Evolutionary conservation across 2,888 invertebrate genomes (phyloP).

Genomic region (Callosobruchus maculatus): DNA sequence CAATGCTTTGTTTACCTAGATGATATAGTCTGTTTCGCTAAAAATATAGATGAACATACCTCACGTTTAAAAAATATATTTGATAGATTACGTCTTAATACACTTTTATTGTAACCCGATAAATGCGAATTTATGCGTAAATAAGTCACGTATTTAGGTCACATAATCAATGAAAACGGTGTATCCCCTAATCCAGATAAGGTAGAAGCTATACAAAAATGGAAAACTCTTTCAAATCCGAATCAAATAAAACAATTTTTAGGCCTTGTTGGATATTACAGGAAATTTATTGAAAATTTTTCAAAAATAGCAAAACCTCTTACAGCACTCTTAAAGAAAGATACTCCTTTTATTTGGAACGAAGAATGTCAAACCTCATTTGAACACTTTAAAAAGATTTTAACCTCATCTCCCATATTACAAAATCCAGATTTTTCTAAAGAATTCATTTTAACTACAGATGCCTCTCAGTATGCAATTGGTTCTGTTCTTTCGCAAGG

Average conservation of each 20-base stretch:
- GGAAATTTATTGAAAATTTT: constrained; percentile 20
- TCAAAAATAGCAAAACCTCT: constrained; percentile 18
- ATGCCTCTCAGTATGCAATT: constrained; percentile 35
- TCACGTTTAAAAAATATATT: not conserved
- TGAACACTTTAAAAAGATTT: constrained; percentile 20
- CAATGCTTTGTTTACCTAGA: constrained; percentile 30
- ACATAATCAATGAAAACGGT: constrained; percentile 24
- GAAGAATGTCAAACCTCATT: constrained; percentile 19
- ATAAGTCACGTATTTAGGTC: constrained; percentile 42
- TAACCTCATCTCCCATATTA: constrained; percentile 18
- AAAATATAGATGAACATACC: not conserved
- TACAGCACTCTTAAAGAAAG: constrained; percentile 19
- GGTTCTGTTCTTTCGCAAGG: constrained; percentile 29
- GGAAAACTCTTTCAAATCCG: not conserved
- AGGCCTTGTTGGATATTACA: constrained; percentile 22
- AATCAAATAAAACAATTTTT: constrained; percentile 24
- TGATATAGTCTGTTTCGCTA: constrained; percentile 26
- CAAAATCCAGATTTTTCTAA: constrained; percentile 34
- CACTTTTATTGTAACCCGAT: constrained; percentile 22
- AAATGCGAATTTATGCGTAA: constrained; percentile 39
- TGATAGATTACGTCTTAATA: not conserved
- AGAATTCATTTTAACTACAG: constrained; percentile 36
- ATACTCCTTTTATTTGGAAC: constrained; percentile 14
- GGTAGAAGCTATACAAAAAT: not conserved
- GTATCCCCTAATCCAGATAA: constrained; percentile 33